phyloP scores from a whole-genome alignment of 2,797 vertebrate genomes.

The Alauda arvensis region DNA sequence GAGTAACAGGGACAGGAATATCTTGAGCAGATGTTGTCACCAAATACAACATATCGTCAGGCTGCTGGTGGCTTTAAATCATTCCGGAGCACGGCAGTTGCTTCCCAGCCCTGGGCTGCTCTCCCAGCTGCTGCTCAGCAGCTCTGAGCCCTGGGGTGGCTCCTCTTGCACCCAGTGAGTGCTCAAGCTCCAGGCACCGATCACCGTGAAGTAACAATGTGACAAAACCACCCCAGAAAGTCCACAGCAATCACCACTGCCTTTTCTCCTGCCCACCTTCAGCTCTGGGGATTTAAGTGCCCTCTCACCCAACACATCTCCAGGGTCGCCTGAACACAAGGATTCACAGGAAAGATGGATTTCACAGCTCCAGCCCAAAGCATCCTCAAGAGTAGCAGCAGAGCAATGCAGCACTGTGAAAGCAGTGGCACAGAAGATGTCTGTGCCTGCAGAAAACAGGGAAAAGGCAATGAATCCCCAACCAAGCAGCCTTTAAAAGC shows the following conservation, averaged over 20 bases:
- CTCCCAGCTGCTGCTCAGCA: neutral
- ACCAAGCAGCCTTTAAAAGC: neutral
- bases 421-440: neutral
- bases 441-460: neutral
- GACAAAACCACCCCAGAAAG: neutral
- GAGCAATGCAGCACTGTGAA: neutral
- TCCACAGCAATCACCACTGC: neutral
- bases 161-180: neutral
- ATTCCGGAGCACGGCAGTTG: neutral
- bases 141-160: neutral
- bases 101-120: neutral
- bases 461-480: neutral
- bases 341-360: neutral
- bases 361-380: neutral
- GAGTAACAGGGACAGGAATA: conserved; percentile 47
- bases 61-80: conserved; percentile 2
- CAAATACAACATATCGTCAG: neutral
- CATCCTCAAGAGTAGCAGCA: neutral
- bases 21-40: conserved; percentile 28
- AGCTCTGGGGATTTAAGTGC: neutral
- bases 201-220: fast-evolving
- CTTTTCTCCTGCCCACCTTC: neutral
- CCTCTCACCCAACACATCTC: neutral
- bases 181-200: fast-evolving
- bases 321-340: fast-evolving